Percentiles rank a stretch among this genome's conserved stretches.
Evolutionary conservation across 2,888 invertebrate species (phyloP).

Genomic region (Nowickia ferox): DNA sequence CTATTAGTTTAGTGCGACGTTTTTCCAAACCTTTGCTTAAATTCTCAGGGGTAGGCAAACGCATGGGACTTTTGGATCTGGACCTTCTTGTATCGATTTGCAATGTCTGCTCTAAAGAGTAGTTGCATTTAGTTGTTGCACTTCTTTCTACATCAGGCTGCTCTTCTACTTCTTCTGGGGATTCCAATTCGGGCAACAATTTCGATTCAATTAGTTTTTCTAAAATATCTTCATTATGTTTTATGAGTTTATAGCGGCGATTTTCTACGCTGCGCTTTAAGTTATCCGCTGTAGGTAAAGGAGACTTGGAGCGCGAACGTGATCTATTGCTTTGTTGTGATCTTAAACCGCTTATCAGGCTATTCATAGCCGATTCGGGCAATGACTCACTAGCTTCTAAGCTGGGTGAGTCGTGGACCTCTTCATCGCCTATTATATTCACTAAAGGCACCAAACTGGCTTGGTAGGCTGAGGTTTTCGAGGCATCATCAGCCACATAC

Average conservation of each 20-base stretch:
- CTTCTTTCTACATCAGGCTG: constrained; percentile 29
- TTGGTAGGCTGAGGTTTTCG: neutral
- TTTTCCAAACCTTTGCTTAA: constrained; percentile 76
- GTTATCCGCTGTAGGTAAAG: constrained; percentile 74
- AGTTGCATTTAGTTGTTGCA: neutral
- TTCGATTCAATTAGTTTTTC: constrained; percentile 71
- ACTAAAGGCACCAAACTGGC: constrained; percentile 43
- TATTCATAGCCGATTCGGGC: constrained; percentile 38
- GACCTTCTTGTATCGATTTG: constrained; percentile 54
- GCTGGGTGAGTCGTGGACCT: neutral
- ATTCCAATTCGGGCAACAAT: constrained; percentile 44
- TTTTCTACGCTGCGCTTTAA: constrained; percentile 73
- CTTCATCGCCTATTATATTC: constrained; percentile 44
- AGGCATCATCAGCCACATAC: constrained; percentile 76
- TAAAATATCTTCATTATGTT: constrained; percentile 75
- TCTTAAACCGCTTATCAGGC: constrained; percentile 43
- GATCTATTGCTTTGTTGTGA: constrained; percentile 12
- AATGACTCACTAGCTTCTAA: neutral
- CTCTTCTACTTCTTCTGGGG: neutral
- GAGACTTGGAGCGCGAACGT: constrained; percentile 74
- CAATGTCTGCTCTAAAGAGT: constrained; percentile 53
- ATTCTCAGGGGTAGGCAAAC: constrained; percentile 74
- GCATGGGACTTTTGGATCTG: constrained; percentile 68
- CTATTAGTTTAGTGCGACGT: constrained; percentile 76
- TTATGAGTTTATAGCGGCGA: constrained; percentile 72